Evolutionary conservation across 1,140 invertebrate genomes (phyloP).

Genomic region (Mamestra configurata): DNA sequence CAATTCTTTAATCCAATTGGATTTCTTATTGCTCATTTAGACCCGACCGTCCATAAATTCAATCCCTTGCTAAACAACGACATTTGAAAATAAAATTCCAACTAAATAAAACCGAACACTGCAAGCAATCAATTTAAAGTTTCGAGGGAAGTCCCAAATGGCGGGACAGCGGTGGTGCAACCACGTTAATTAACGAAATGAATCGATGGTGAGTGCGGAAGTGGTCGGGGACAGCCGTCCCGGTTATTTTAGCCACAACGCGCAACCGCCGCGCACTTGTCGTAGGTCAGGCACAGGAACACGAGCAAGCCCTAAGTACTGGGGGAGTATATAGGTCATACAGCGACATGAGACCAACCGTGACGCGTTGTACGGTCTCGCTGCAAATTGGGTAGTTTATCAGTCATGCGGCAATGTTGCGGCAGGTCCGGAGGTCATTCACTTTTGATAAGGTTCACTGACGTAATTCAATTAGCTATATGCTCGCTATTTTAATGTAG

Average conservation of each 20-base stretch:
- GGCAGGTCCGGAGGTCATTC: constrained; percentile 79
- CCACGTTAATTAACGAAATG: constrained; percentile 56
- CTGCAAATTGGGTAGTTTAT: constrained; percentile 59
- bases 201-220: constrained; percentile 70
- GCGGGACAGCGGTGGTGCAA: not conserved
- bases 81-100: not conserved
- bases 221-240: constrained; percentile 70
- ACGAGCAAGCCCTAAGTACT: constrained; percentile 82
- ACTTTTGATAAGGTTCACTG: constrained; percentile 59
- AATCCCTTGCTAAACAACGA: not conserved
- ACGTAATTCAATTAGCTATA: constrained; percentile 47
- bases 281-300: constrained; percentile 84
- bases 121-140: constrained; percentile 11
- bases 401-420: constrained; percentile 74
- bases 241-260: constrained; percentile 78
- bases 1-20: not conserved
- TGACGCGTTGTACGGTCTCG: constrained; percentile 54
- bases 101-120: constrained; percentile 1
- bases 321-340: constrained; percentile 85
- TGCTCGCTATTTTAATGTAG: constrained; percentile 26
- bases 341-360: constrained; percentile 60
- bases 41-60: not conserved
- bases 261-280: constrained; percentile 74
- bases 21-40: not conserved
- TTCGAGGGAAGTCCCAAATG: not conserved